These are phyloP conservation scores for Lasaia peninsularis DNA, from an alignment of 1,140 invertebrate genomes.

Conservation along the genomic window DNA sequence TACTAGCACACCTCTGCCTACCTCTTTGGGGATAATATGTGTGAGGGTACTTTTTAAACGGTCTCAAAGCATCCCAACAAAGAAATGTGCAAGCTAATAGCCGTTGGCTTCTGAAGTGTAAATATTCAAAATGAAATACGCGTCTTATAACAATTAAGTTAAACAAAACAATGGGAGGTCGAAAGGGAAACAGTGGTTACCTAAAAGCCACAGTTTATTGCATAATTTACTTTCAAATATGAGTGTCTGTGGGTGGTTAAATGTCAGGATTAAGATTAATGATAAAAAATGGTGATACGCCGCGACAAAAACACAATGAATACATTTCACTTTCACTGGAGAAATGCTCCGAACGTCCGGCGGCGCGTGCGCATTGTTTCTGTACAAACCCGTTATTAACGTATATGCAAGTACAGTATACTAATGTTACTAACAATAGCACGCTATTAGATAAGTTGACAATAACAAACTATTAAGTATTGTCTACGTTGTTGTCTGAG, in stretches of 20 bases:
- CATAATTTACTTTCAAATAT: slow-evolving; percentile 49
- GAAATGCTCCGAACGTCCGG: slow-evolving; percentile 36
- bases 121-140: background rate
- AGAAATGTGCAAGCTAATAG: no score
- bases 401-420: no score
- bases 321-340: slow-evolving; percentile 60
- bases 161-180: background rate
- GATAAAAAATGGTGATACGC: slow-evolving; percentile 59
- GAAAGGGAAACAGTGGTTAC: slow-evolving; percentile 14
- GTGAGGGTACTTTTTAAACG: no score
- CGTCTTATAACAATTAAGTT: background rate
- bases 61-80: no score
- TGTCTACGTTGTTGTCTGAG: no score
- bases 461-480: no score
- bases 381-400: no score
- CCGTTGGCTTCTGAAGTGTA: no score
- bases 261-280: slow-evolving; percentile 57
- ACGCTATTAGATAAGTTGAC: no score
- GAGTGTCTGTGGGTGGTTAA: slow-evolving; percentile 44
- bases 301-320: slow-evolving; percentile 68
- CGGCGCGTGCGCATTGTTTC: background rate
- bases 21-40: no score
- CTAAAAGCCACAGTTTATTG: slow-evolving; percentile 7
- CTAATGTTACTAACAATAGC: no score
- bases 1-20: no score